Evolutionary conservation across 2,113 vertebrate genomes (phyloP).

Genomic region (Anguilla rostrata): DNA sequence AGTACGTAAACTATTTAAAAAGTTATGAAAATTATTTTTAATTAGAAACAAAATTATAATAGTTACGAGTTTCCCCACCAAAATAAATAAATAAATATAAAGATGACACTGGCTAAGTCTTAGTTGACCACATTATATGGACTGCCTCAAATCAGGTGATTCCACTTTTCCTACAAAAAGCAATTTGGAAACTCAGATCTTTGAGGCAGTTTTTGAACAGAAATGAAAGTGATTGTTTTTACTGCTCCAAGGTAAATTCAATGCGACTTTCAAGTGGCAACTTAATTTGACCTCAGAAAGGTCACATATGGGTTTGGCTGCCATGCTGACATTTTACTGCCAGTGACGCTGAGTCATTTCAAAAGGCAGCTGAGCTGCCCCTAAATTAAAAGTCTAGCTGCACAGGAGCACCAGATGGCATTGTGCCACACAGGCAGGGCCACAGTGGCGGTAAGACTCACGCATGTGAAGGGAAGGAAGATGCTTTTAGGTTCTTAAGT

Average conservation of each 20-base stretch:
- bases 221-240: neutral
- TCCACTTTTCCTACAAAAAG: neutral
- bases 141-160: neutral
- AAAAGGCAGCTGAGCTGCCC: conserved; percentile 3
- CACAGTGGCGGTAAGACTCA: neutral
- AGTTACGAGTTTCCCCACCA: no score
- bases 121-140: neutral
- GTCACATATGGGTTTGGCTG: conserved; percentile 5
- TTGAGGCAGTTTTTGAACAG: neutral
- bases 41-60: no score
- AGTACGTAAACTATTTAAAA: no score
- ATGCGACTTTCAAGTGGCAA: neutral
- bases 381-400: neutral
- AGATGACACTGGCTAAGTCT: no score
- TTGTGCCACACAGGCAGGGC: neutral
- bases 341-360: neutral
- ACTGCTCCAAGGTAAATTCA: neutral
- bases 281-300: neutral
- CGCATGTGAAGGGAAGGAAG: neutral
- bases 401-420: neutral
- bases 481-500: no score
- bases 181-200: neutral
- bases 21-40: no score
- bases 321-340: neutral
- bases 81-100: no score